phyloP scores from a whole-genome alignment of 1,140 invertebrate species.

The Drosophila ercepeae region DNA sequence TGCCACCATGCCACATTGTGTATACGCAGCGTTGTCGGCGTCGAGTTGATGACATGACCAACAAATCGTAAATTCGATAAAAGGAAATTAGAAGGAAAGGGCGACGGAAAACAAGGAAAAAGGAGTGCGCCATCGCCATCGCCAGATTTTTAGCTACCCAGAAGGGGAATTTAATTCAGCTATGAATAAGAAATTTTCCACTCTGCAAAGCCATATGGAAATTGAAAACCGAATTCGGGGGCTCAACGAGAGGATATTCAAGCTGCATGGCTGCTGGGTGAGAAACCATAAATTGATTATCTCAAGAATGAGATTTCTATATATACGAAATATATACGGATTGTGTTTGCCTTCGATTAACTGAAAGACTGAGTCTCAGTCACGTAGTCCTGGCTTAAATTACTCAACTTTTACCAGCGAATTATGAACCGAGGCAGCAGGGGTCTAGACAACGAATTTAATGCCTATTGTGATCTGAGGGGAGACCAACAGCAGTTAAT shows the following conservation, averaged over 20 bases:
- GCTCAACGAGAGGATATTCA: conserved; percentile 46
- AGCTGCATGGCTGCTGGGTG: conserved; percentile 30
- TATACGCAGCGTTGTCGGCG: conserved; percentile 35
- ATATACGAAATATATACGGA: conserved; percentile 15
- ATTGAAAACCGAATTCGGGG: conserved; percentile 57
- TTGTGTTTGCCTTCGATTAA: conserved; percentile 38
- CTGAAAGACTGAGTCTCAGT: conserved; percentile 17
- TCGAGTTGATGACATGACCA: conserved; percentile 71
- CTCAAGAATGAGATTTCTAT: conserved; percentile 32
- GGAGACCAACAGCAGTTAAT: conserved; percentile 21
- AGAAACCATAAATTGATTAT: conserved; percentile 74
- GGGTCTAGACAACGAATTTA: conserved; percentile 20
- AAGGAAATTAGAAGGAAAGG: conserved; percentile 77
- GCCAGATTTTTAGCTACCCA: conserved; percentile 27
- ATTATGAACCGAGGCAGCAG: conserved; percentile 35
- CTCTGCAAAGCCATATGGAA: conserved; percentile 49
- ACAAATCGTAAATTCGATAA: conserved; percentile 82
- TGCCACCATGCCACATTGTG: conserved; percentile 15
- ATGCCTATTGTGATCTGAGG: conserved; percentile 10
- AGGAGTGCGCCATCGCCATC: conserved; percentile 8
- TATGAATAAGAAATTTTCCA: conserved; percentile 66
- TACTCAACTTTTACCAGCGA: conserved; percentile 45
- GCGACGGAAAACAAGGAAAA: conserved; percentile 25
- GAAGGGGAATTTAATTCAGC: conserved; percentile 71
- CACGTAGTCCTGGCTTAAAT: conserved; percentile 47